Evolutionary conservation across 2,888 invertebrate species (phyloP), one percentile per base, ranked within the genome.

Genomic region (Acleris emargana): DNA sequence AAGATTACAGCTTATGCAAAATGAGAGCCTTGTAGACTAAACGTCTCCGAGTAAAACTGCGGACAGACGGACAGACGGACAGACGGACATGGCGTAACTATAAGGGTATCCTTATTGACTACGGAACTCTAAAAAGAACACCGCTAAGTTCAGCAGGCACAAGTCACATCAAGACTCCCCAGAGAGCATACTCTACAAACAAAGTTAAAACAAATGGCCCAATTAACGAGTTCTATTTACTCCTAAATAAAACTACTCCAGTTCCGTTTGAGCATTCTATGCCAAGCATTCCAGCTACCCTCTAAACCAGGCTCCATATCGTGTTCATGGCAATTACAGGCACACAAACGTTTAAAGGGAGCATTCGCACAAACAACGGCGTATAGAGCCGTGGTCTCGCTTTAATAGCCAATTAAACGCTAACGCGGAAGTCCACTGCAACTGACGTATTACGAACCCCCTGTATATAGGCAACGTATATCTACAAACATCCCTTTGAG

Each of bases 331-430:
- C 38, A 38, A 38, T 38, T 13, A 38, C 50, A 57, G 18, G 2
- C 32, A 20, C 1, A 38, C 32, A 20, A 43, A 4, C 53, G 5
- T 28, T 42, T 55, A 18, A 32, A 53, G 18, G n/a, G 13, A 53
- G 20, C 22, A 61, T 45, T 54, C 54, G 42, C 51, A 63, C 55
- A 43, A 32, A 58, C 22, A 58, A 53, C 25, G 28, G 22, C 20
- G 20, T 22, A 54, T 20, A 54, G 42, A 9, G 32, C 51, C 47
- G 55, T 16, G 64, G 67, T 59, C 51, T 64, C 49, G 42, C 25
- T 50, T 55, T 64, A 64, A 67, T 67, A 60, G 67, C 55, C 67
- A 64, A 67, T 67, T 67, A 63, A 49, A 53, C 20, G 28, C 13
- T 59, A 45, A 51, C 55, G 25, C 43, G 13, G 32, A 17, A 53